Evolutionary conservation across 2,113 vertebrate genomes (phyloP).

Genomic region (Phaethornis superciliosus): DNA sequence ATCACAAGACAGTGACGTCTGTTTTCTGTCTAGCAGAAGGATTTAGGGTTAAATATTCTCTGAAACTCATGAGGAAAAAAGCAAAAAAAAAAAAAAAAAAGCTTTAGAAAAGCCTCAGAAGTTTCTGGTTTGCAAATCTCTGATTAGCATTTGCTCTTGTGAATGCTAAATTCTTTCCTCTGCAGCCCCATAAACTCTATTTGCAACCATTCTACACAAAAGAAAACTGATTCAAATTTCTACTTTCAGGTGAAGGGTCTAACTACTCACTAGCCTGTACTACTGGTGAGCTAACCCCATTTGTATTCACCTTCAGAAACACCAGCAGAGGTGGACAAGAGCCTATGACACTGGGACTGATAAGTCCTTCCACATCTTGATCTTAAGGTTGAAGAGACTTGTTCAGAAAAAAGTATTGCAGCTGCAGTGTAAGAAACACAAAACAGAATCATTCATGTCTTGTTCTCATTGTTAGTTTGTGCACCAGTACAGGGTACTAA

Average conservation of each 20-base stretch:
- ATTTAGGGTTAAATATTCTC: not conserved
- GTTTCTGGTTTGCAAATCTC: not conserved
- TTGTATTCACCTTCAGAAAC: not conserved
- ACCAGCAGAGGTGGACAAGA: not conserved
- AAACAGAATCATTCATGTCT: not conserved
- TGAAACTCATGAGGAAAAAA: not conserved
- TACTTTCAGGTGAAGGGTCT: not conserved
- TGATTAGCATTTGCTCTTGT: fast-evolving
- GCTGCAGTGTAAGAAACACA: not conserved
- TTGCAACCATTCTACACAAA: not conserved
- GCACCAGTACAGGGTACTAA: not conserved
- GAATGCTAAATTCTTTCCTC: not conserved
- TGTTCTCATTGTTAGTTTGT: not conserved
- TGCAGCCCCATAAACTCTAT: not conserved
- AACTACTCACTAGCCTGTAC: not conserved
- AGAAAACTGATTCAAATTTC: not conserved
- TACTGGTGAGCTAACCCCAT: not conserved
- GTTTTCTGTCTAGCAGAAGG: not conserved
- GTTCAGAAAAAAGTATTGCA: not conserved
- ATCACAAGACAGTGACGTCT: not conserved
- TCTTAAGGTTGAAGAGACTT: not conserved
- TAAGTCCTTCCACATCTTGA: not conserved
- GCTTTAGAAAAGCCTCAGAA: not conserved
- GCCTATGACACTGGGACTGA: not conserved
- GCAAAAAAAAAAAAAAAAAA: too few relatives aligned